Evolutionary conservation across 2,797 vertebrate genomes (phyloP).

Genomic region (Euthynnus affinis): DNA sequence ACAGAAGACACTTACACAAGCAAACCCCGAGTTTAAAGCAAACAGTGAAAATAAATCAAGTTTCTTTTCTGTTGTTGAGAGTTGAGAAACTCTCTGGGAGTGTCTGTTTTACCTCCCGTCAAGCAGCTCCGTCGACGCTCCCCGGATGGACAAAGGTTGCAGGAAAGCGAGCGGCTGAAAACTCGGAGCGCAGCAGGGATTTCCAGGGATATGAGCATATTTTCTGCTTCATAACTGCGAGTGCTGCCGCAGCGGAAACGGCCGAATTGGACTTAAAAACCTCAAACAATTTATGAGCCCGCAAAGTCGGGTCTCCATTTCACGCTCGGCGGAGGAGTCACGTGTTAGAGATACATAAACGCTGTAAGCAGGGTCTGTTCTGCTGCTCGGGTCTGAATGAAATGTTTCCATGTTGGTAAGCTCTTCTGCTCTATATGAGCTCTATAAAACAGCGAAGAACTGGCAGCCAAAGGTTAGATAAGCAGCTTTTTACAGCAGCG

Average conservation of each 20-base stretch:
- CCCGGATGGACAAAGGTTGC: slow-evolving; percentile 16
- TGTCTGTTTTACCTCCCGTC: too few relatives aligned
- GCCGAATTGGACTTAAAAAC: slow-evolving; percentile 48
- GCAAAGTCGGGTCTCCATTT: slow-evolving; percentile 48
- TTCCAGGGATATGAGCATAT: slow-evolving; percentile 34
- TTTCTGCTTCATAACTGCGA: slow-evolving; percentile 39
- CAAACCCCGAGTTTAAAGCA: too few relatives aligned
- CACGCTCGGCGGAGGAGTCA: slow-evolving; percentile 32
- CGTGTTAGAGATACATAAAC: slow-evolving; percentile 11
- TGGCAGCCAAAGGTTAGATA: slow-evolving; percentile 1
- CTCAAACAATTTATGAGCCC: slow-evolving; percentile 56
- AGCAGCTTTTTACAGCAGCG: slow-evolving; percentile 1
- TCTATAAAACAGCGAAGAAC: slow-evolving; percentile 2
- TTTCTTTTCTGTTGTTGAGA: too few relatives aligned
- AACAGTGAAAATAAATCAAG: too few relatives aligned
- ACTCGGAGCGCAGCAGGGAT: slow-evolving; percentile 14
- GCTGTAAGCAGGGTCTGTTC: neutral
- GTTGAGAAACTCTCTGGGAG: too few relatives aligned
- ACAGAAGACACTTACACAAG: too few relatives aligned
- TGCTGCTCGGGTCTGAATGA: neutral
- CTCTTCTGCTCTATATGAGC: slow-evolving; percentile 6
- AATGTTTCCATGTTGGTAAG: slow-evolving; percentile 37
- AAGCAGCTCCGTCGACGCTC: neutral
- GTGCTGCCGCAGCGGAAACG: slow-evolving; percentile 11
- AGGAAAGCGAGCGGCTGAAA: neutral